These are phyloP conservation scores for Eupithecia abbreviata DNA, from an alignment of 2,888 invertebrate genomes.

Conservation along the genomic window DNA sequence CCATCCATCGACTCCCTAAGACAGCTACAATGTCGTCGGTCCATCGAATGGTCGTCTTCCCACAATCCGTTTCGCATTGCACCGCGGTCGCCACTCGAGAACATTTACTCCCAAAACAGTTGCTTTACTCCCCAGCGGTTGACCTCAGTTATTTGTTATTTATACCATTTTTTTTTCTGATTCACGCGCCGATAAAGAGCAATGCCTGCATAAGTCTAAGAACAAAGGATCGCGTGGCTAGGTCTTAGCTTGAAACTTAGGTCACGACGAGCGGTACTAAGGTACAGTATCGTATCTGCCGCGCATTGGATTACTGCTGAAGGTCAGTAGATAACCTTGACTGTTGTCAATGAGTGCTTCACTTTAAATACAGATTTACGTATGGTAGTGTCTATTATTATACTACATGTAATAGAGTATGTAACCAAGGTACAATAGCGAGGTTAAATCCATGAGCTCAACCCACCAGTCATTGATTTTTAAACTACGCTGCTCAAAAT, in stretches of 20 bases:
- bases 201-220: neutral
- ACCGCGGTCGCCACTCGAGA: no score
- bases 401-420: neutral
- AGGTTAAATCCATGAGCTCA: neutral
- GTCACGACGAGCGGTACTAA: neutral
- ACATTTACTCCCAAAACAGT: no score
- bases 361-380: neutral
- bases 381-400: neutral
- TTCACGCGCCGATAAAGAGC: neutral
- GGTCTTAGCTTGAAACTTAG: neutral
- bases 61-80: no score
- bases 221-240: constrained; percentile 6
- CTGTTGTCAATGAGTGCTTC: constrained; percentile 3
- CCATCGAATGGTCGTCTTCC: no score
- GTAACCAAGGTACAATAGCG: constrained; percentile 2
- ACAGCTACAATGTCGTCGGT: no score
- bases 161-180: neutral
- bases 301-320: neutral
- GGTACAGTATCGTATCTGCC: neutral
- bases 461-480: neutral
- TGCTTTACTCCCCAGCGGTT: no score
- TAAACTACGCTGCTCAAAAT: neutral
- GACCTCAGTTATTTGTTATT: no score
- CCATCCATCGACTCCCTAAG: no score
- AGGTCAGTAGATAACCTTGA: constrained; percentile 8